A percentile compares a stretch with the other conserved stretches of the same genome.
phyloP scores from a whole-genome alignment of 2,113 vertebrate species.

The Ammodytes dubius region DNA sequence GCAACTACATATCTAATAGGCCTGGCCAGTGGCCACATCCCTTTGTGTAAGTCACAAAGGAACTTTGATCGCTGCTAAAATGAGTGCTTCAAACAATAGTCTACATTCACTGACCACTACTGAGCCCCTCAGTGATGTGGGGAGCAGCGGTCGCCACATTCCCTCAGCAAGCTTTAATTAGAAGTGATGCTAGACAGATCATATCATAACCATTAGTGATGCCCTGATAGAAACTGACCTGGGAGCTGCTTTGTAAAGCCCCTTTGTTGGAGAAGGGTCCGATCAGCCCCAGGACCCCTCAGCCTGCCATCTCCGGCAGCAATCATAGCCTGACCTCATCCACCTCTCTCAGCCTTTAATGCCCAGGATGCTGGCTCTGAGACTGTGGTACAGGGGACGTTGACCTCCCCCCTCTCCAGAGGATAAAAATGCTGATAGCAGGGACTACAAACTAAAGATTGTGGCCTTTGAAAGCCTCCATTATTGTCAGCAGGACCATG shows the following conservation, averaged over 20 bases:
- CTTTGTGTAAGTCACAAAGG: conserved; percentile 78
- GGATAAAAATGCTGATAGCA: conserved; percentile 79
- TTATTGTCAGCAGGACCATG: conserved; percentile 77
- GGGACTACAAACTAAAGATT: conserved; percentile 82
- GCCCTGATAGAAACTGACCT: conserved; percentile 81
- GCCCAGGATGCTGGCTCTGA: conserved; percentile 68
- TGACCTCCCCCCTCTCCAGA: conserved; percentile 74
- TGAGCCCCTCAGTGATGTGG: conserved; percentile 55
- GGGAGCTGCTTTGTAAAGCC: conserved; percentile 70
- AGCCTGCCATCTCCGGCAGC: conserved; percentile 68
- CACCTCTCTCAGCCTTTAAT: conserved; percentile 76
- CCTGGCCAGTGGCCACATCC: conserved; percentile 74
- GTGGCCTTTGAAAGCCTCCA: conserved; percentile 81
- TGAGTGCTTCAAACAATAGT: conserved; percentile 79
- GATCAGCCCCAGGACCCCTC: conserved; percentile 63
- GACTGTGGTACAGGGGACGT: conserved; percentile 68
- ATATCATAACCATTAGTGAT: conserved; percentile 85
- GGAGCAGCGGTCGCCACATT: conserved; percentile 54
- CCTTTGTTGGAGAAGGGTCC: conserved; percentile 72
- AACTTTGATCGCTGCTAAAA: conserved; percentile 80
- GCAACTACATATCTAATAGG: conserved; percentile 79
- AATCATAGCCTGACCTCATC: conserved; percentile 76
- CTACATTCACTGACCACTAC: conserved; percentile 66
- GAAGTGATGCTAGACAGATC: conserved; percentile 82
- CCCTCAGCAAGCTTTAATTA: conserved; percentile 79